A percentile compares a stretch with the other conserved stretches of the same genome.
Conservation (phyloP, 2,113 vertebrate genomes). For the Malaclemys terrapin region DNA sequence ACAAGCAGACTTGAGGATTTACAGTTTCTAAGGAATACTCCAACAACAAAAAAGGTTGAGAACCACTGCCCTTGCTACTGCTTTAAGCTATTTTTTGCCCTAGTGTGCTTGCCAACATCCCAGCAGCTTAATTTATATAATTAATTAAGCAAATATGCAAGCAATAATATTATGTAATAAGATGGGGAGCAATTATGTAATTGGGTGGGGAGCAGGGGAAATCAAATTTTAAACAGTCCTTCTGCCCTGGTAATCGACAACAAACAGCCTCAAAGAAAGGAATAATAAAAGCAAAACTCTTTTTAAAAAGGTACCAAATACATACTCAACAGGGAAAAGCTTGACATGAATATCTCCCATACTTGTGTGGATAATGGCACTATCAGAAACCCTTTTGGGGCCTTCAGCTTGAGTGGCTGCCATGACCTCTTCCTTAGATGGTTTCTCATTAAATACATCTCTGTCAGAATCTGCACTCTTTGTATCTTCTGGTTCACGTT, state of each 20-base stretch:
- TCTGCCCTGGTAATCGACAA: neutral
- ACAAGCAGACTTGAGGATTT: neutral
- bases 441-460: constrained; percentile 98
- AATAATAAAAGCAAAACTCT: neutral
- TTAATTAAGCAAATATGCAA: neutral
- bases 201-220: neutral
- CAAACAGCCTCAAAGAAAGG: neutral
- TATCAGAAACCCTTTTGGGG: constrained; percentile 96
- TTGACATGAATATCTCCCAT: constrained; percentile 99
- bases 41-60: neutral
- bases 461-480: constrained; percentile 98
- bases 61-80: rapidly evolving
- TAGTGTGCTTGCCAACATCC: neutral
- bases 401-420: constrained; percentile 99
- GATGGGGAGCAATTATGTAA: neutral
- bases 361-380: constrained; percentile 97
- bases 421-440: constrained; percentile 99
- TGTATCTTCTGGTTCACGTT: constrained; percentile 96
- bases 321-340: constrained; percentile 98
- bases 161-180: neutral
- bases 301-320: constrained; percentile 33
- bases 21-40: neutral
- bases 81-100: neutral
- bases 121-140: neutral
- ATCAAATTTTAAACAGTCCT: neutral